Evolutionary conservation across 2,113 vertebrate genomes (phyloP).

Genomic region (Asarcornis scutulata): DNA sequence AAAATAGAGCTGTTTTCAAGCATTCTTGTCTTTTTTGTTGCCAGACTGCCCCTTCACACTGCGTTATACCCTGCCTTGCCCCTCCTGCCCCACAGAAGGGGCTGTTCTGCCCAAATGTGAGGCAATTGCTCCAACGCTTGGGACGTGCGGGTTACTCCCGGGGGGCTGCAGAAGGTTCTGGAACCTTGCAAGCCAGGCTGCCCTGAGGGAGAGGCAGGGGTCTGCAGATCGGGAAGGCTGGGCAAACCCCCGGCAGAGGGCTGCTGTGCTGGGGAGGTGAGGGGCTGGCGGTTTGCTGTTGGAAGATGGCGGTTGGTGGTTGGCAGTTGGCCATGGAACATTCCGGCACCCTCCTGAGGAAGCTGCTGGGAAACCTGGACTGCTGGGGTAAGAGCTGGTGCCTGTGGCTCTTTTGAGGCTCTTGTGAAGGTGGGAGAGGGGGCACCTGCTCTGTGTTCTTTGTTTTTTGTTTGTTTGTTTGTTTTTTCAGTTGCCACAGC

Average conservation of each 20-base stretch:
- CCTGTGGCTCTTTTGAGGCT: not conserved
- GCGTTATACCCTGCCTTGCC: not conserved
- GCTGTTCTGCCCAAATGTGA: not conserved
- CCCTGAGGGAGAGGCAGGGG: no score
- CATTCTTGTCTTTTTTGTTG: not conserved
- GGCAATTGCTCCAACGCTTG: rapidly evolving
- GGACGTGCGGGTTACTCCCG: rapidly evolving
- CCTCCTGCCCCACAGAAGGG: not conserved
- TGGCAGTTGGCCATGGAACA: not conserved
- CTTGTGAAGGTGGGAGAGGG: not conserved
- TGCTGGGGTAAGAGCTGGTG: not conserved
- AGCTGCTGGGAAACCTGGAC: rapidly evolving
- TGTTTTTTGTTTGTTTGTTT: no score
- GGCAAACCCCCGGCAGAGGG: not conserved
- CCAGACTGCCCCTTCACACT: not conserved
- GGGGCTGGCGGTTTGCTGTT: not conserved
- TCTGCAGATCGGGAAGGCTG: not conserved
- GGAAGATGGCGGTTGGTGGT: not conserved
- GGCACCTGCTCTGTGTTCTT: not conserved
- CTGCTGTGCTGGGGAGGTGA: not conserved
- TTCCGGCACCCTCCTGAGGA: not conserved
- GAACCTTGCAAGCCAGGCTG: no score
- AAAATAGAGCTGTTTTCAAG: not conserved
- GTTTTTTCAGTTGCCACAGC: not conserved
- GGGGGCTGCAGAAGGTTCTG: not conserved